These are phyloP conservation scores for Epizoanthus ramosus DNA, from an alignment of 92 coral and sea anemone species.

Conservation along the genomic window DNA sequence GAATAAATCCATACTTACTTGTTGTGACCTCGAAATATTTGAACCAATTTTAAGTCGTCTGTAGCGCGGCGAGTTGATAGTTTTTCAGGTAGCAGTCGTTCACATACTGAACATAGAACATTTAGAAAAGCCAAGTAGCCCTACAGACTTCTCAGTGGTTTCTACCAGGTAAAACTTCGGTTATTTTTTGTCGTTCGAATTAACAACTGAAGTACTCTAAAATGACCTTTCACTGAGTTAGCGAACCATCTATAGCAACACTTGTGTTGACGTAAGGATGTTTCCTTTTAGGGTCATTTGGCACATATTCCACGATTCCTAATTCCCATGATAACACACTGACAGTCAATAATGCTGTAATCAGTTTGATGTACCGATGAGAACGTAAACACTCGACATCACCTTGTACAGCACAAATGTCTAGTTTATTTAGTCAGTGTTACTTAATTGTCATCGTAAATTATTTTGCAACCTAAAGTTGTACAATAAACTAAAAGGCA, in stretches of 20 bases:
- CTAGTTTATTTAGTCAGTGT: background rate
- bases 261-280: background rate
- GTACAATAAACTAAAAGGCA: background rate
- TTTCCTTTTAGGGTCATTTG: slow-evolving; percentile 8
- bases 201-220: background rate
- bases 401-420: no score
- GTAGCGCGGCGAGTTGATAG: no score
- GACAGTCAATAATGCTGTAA: background rate
- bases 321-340: background rate
- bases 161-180: no score
- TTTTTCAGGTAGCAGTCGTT: no score
- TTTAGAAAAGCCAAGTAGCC: no score
- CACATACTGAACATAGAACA: no score
- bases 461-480: background rate
- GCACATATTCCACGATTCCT: background rate
- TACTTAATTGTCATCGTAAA: background rate
- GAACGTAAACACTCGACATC: background rate
- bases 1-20: no score
- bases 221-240: background rate
- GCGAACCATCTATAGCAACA: background rate
- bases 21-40: no score
- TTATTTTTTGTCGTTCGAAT: no score
- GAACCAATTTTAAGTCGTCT: no score
- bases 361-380: background rate
- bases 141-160: no score